These are phyloP conservation scores for Indicator indicator DNA, from an alignment of 2,113 vertebrate species.

Conservation along the genomic window DNA sequence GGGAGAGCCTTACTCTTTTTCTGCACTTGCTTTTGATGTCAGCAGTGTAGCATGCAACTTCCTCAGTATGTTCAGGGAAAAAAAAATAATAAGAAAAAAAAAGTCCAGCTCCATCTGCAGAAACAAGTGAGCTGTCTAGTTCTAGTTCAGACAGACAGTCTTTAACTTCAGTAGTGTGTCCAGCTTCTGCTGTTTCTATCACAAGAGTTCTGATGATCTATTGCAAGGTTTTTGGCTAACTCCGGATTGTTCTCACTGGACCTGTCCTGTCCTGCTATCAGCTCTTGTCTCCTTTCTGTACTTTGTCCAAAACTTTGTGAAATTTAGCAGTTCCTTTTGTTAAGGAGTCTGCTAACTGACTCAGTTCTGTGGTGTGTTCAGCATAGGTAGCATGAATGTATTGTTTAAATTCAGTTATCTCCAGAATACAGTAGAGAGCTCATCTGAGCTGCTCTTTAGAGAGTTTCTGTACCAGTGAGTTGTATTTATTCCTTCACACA, in stretches of 20 bases:
- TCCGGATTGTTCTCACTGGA: not conserved
- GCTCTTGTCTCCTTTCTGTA: not conserved
- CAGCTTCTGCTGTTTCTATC: not conserved
- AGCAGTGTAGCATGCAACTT: not conserved
- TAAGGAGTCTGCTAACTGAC: too few relatives aligned
- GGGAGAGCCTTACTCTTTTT: not conserved
- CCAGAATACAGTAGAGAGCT: fast-evolving
- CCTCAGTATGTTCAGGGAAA: not conserved
- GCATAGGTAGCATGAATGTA: fast-evolving
- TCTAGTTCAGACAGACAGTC: not conserved
- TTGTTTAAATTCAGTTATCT: not conserved
- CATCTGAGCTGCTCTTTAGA: not conserved
- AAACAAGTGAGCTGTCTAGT: not conserved
- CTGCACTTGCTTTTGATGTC: not conserved
- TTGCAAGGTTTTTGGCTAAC: not conserved
- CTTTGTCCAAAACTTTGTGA: not conserved
- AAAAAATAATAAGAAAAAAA: not conserved
- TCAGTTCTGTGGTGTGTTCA: not conserved
- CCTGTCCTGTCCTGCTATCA: not conserved
- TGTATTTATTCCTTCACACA: not conserved
- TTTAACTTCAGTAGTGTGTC: not conserved
- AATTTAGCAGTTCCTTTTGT: not conserved
- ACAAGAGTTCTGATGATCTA: not conserved
- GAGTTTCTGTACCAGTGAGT: not conserved
- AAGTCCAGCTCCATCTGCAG: not conserved